Percentiles rank a stretch among this genome's conserved stretches.
These are phyloP conservation scores for Cephus spinipes DNA, from an alignment of 2,888 invertebrate species.

Conservation along the genomic window DNA sequence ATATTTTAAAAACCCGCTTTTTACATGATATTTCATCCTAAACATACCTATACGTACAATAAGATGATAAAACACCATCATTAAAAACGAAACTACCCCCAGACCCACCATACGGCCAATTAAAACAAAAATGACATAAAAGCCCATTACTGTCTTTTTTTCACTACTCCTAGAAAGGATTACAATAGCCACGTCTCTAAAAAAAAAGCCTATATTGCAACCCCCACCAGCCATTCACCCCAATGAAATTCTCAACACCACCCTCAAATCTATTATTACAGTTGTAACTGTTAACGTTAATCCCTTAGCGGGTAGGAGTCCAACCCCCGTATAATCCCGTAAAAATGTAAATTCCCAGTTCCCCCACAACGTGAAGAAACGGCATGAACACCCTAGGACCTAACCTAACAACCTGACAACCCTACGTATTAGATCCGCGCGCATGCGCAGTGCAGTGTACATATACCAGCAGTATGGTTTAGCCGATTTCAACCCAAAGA, in stretches of 20 bases:
- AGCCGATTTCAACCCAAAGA: neutral
- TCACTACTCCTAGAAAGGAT: neutral
- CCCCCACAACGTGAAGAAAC: slow-evolving; percentile 3
- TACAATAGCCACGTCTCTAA: neutral
- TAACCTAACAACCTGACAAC: neutral
- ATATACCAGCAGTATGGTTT: neutral
- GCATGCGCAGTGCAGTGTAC: neutral
- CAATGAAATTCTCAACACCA: neutral
- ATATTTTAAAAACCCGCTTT: neutral
- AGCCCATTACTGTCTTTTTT: neutral
- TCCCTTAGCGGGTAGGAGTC: slow-evolving; percentile 23
- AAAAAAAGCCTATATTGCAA: slow-evolving; percentile 8
- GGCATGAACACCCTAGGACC: neutral
- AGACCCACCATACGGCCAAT: neutral
- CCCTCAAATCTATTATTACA: slow-evolving; percentile 49
- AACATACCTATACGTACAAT: neutral
- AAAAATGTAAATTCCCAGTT: slow-evolving; percentile 56
- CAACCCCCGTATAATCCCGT: slow-evolving; percentile 50
- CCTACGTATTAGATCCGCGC: neutral
- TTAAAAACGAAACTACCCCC: neutral
- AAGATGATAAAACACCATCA: neutral
- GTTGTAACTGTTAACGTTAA: slow-evolving; percentile 52
- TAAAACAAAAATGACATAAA: neutral
- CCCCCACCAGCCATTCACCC: slow-evolving; percentile 1
- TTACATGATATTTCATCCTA: neutral